Base-by-base conservation (phyloP, 2,888 invertebrate genomes). In the Mycalesis mineus region DNA sequence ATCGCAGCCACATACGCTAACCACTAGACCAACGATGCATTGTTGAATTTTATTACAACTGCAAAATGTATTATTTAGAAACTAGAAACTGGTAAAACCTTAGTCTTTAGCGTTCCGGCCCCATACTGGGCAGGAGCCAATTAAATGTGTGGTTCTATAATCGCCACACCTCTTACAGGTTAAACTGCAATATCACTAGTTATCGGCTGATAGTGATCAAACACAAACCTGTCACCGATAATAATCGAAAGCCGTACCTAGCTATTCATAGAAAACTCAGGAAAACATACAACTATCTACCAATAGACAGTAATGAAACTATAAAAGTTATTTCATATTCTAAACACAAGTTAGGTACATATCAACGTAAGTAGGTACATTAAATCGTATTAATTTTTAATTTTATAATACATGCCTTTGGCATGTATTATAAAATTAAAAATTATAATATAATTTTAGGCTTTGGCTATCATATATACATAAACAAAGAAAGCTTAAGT, bases 161-260 rank as follows among this genome's bases (percentile, higher is more conserved):
- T 17, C 22, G 41, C 41, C 41, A 42, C 41, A 42, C 41, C 41
- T 42, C 41, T 41, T 42, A 42, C 41, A 22, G 41, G 41, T 42
- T 42, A 17, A 6, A 41, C 17, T 41, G 41, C 41, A 15, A 41
- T 17, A 41, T 41, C 17, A 17, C 17, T 17, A 15, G 40, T 15
- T 15, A 39, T 39, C 39, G n/a, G 39, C 17, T 17, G 17, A 41
- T 41, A 41, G 41, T n/a, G 22, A 42, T 42, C 41, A 22, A 42
- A 42, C 41, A n/a, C 41, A 42, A 42, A 42, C 41, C 22, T 42
- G 22, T 7, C 7, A 42, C 22, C 22, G 41, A 42, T 42, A 42
- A 42, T 42, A 39, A 42, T 42, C 22, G 41, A 42, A 22, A 22
- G 41, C 15, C 15, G 14, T 15, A 15, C 7, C 41, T 42, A 22